Evolutionary conservation across 2,888 invertebrate species (phyloP).

Genomic region (Brachyptera risi): DNA sequence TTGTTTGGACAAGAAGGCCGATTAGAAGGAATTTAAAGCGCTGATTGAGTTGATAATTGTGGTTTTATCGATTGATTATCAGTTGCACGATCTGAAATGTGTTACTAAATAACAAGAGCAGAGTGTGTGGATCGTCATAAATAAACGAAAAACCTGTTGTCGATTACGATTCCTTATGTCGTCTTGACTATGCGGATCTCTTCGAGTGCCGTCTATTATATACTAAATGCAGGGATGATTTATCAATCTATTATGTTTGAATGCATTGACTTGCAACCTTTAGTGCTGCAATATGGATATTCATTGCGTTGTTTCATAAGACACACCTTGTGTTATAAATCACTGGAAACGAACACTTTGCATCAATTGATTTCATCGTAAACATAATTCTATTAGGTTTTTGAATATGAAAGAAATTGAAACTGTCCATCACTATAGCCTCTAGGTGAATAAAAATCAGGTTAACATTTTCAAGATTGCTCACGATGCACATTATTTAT

Average conservation of each 20-base stretch:
- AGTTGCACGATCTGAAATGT: conserved; percentile 1
- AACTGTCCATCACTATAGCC: conserved; percentile 8
- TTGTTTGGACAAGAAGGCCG: conserved; percentile 14
- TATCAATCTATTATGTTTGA: neutral
- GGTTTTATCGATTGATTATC: conserved; percentile 13
- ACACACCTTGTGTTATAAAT: too few species aligned
- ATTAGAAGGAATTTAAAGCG: conserved; percentile 11
- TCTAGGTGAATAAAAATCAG: conserved; percentile 1
- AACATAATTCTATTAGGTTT: conserved; percentile 18
- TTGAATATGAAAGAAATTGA: conserved; percentile 15
- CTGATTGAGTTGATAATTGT: conserved; percentile 17
- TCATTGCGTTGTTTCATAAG: too few species aligned
- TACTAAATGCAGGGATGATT: conserved; percentile 7
- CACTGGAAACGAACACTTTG: conserved; percentile 12
- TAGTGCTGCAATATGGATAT: too few species aligned
- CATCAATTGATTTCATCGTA: conserved; percentile 16
- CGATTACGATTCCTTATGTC: neutral
- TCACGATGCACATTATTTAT: conserved; percentile 7
- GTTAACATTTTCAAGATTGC: neutral
- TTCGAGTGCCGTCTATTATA: neutral
- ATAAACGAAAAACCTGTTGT: conserved; percentile 13
- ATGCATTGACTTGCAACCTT: neutral
- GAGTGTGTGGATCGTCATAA: conserved; percentile 1
- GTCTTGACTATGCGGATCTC: neutral
- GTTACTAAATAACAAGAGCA: conserved; percentile 18